Conservation (phyloP, 2,888 invertebrate genomes). For the Lysandra coridon region DNA sequence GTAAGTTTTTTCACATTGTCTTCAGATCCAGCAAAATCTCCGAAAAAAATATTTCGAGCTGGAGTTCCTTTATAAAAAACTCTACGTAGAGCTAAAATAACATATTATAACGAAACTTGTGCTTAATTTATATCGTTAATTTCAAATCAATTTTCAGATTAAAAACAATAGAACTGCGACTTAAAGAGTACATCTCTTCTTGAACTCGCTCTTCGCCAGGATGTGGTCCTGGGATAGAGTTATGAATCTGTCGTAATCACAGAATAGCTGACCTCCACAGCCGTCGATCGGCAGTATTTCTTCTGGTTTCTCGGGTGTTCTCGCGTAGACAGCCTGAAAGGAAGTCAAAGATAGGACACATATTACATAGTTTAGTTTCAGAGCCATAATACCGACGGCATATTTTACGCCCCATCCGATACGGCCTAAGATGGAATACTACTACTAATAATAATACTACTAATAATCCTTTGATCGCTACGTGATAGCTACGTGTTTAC, state of each 20-base stretch:
- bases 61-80: no score
- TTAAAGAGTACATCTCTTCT: slow-evolving; percentile 37
- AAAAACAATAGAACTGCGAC: background rate
- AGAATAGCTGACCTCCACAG: slow-evolving; percentile 65
- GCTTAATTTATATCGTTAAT: background rate
- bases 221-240: slow-evolving; percentile 56
- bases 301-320: slow-evolving; percentile 62
- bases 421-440: background rate
- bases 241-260: slow-evolving; percentile 74
- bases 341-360: slow-evolving; percentile 32
- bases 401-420: background rate
- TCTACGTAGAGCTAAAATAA: background rate
- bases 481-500: no score
- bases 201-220: slow-evolving; percentile 52
- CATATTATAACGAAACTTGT: background rate
- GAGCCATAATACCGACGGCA: background rate
- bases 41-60: no score
- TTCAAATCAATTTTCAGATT: background rate
- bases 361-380: background rate
- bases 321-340: slow-evolving; percentile 71
- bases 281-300: slow-evolving; percentile 64
- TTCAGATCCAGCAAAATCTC: background rate
- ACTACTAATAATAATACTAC: no score
- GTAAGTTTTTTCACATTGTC: background rate
- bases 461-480: no score